These are phyloP conservation scores for Stomatorhinus walkeri DNA, from an alignment of 2,797 vertebrate species.

Conservation along the genomic window DNA sequence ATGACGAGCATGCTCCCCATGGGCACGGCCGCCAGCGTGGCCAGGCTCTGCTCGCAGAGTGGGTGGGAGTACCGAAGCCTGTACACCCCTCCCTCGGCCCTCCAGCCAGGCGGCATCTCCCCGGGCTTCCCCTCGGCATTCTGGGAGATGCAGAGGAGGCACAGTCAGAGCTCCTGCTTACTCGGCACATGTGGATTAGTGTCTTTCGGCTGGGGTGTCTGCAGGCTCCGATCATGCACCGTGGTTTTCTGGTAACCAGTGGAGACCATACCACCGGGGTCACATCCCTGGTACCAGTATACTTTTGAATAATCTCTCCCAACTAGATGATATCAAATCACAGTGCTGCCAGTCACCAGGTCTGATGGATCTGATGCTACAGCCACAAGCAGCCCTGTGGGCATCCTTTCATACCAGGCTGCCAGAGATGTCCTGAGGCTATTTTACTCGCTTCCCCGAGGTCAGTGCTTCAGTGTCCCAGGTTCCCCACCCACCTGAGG, in stretches of 20 bases:
- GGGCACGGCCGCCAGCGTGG: slow-evolving; percentile 67
- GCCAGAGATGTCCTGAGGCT: background rate
- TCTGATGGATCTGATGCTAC: background rate
- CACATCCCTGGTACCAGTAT: background rate
- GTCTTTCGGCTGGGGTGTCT: background rate
- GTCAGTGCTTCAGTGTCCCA: background rate
- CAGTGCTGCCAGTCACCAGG: background rate
- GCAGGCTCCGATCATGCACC: background rate
- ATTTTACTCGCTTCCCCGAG: background rate
- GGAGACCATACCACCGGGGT: background rate
- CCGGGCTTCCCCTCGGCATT: slow-evolving; percentile 54
- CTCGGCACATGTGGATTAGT: background rate
- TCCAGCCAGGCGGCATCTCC: slow-evolving; percentile 81
- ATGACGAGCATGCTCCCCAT: slow-evolving; percentile 73
- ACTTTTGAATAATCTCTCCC: background rate
- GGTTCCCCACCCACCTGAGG: slow-evolving; percentile 64
- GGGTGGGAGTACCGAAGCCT: slow-evolving; percentile 77
- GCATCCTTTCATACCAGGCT: background rate
- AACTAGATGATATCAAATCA: background rate
- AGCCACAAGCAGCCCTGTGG: background rate
- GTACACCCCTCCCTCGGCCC: slow-evolving; percentile 62
- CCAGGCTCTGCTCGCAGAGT: slow-evolving; percentile 68
- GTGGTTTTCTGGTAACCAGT: background rate
- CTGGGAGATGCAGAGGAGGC: slow-evolving; percentile 44
- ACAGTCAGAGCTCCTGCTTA: background rate